A percentile compares a stretch with the other conserved stretches of the same genome.
phyloP scores from a whole-genome alignment of 2,888 invertebrate genomes.

The Clostera curtula region DNA sequence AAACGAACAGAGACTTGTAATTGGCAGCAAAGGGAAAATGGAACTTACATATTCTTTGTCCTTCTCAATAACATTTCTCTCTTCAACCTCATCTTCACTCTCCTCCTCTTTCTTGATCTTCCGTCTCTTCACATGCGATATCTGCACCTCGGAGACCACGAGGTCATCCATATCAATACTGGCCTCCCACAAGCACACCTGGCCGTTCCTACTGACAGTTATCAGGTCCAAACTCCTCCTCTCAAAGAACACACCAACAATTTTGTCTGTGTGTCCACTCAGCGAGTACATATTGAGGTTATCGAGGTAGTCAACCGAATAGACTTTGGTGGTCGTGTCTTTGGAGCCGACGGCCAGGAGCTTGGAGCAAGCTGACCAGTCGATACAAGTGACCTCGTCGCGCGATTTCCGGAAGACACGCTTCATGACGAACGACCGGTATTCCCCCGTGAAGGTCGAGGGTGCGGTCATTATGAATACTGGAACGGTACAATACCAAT shows the following conservation, averaged over 20 bases:
- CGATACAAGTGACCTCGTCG: conserved; percentile 89
- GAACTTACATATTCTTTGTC: conserved; percentile 65
- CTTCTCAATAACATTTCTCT: conserved; percentile 73
- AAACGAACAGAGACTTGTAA: conserved; percentile 20
- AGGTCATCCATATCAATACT: conserved; percentile 83
- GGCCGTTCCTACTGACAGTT: conserved; percentile 89
- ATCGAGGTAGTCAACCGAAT: conserved; percentile 81
- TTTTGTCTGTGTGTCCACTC: conserved; percentile 88
- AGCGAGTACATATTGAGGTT: conserved; percentile 87
- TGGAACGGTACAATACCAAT: too few species aligned
- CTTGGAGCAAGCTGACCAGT: conserved; percentile 95
- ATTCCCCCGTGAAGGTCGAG: conserved; percentile 84
- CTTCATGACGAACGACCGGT: conserved; percentile 91
- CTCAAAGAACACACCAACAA: conserved; percentile 93
- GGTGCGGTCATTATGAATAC: conserved; percentile 92
- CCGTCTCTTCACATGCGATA: conserved; percentile 64
- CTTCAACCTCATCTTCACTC: conserved; percentile 80
- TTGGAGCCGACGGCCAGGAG: conserved; percentile 92
- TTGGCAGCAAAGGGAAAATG: conserved; percentile 1
- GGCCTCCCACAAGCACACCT: conserved; percentile 90
- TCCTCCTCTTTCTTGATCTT: conserved; percentile 59
- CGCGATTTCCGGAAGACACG: conserved; percentile 87
- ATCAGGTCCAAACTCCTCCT: conserved; percentile 88
- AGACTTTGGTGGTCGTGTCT: conserved; percentile 91
- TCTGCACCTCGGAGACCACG: conserved; percentile 64